Evolutionary conservation across 2,888 invertebrate species (phyloP).

Genomic region (Noctua pronuba): DNA sequence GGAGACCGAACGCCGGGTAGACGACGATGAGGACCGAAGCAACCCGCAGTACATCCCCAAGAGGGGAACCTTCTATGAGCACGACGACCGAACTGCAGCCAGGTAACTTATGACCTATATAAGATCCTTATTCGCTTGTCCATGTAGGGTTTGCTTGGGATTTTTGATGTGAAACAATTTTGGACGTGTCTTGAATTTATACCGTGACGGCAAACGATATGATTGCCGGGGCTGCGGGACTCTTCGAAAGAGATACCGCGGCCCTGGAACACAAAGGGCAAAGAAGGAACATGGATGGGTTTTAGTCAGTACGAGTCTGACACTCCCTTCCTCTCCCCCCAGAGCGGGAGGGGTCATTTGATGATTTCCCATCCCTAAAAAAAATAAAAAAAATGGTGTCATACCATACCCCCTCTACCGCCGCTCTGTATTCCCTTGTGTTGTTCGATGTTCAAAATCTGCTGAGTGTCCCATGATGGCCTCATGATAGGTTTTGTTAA

Average conservation of each 20-base stretch:
- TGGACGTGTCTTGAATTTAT: not conserved
- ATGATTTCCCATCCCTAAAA: too few relatives aligned
- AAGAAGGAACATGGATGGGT: too few relatives aligned
- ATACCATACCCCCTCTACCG: too few relatives aligned
- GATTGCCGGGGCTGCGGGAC: too few relatives aligned
- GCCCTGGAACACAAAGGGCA: too few relatives aligned
- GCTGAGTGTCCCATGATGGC: not conserved
- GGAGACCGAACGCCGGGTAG: slow-evolving; percentile 94
- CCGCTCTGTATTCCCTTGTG: too few relatives aligned
- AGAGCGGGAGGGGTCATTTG: too few relatives aligned
- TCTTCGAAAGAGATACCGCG: too few relatives aligned
- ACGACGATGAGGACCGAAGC: slow-evolving; percentile 98
- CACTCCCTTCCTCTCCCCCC: too few relatives aligned
- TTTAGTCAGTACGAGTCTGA: too few relatives aligned
- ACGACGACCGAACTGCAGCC: slow-evolving; percentile 96
- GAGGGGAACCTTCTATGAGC: slow-evolving; percentile 98
- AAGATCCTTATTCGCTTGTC: not conserved
- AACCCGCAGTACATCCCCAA: slow-evolving; percentile 99
- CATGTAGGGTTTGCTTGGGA: not conserved
- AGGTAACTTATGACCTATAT: slow-evolving; percentile 81
- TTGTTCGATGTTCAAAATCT: not conserved
- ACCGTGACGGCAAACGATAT: too few relatives aligned
- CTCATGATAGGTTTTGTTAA: not conserved
- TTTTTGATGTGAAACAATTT: not conserved
- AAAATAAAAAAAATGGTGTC: too few relatives aligned